Percentiles rank a stretch among this genome's conserved stretches.
These are phyloP conservation scores for Magallana ariakensis DNA, from an alignment of 1,140 invertebrate genomes.

Conservation along the genomic window DNA sequence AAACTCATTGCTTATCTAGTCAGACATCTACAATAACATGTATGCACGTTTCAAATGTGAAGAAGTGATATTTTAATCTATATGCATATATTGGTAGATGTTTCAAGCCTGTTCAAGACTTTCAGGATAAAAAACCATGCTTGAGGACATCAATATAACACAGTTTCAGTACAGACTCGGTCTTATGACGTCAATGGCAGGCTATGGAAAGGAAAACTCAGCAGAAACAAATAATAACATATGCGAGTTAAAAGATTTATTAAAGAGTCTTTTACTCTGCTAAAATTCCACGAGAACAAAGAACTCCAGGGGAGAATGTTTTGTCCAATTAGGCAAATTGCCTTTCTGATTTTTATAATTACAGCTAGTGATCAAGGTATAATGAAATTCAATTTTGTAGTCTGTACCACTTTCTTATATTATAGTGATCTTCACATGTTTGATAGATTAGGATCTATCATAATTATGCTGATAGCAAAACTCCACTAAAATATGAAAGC, in stretches of 20 bases:
- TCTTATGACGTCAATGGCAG: constrained; percentile 2
- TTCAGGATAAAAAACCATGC: too few species aligned
- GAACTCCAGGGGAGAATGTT: neutral
- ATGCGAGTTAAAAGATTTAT: neutral
- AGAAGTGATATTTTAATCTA: too few species aligned
- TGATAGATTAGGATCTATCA: too few species aligned
- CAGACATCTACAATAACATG: too few species aligned
- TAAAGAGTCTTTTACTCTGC: constrained; percentile 1
- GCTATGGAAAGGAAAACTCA: neutral
- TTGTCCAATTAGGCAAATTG: constrained; percentile 2
- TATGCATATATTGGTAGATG: too few species aligned
- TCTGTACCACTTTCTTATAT: neutral
- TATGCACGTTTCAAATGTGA: too few species aligned
- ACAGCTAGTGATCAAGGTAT: neutral
- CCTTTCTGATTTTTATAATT: neutral
- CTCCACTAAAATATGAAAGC: too few species aligned
- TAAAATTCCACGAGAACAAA: neutral
- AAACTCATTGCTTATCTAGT: too few species aligned
- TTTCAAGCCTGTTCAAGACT: too few species aligned
- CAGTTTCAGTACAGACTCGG: neutral
- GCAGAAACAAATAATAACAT: neutral
- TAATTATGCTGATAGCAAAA: too few species aligned
- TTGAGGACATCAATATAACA: neutral
- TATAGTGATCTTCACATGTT: too few species aligned
- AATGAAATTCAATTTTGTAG: neutral